phyloP scores from a whole-genome alignment of 2,888 invertebrate species.

The Pterostichus niger region DNA sequence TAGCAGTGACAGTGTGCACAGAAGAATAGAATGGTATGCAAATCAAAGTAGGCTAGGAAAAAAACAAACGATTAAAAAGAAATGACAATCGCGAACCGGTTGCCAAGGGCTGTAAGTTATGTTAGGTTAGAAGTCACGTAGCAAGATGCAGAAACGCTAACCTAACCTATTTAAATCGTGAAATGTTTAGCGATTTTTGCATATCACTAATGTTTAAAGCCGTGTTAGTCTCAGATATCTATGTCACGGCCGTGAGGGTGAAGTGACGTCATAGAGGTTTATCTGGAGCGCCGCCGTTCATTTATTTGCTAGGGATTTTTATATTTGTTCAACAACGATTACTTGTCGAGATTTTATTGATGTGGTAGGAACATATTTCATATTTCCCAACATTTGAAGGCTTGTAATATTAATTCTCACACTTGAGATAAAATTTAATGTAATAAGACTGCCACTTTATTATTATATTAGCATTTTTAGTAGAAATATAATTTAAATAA shows the following conservation, averaged over 20 bases:
- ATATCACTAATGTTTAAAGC: conserved; percentile 26
- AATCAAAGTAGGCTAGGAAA: conserved; percentile 20
- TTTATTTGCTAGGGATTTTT: conserved; percentile 56
- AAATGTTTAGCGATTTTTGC: conserved; percentile 9
- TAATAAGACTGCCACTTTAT: no score
- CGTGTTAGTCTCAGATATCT: conserved; percentile 17
- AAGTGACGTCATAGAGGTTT: conserved; percentile 33
- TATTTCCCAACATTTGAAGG: conserved; percentile 41
- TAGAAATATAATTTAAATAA: neutral
- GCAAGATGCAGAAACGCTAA: neutral
- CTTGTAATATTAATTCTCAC: conserved; percentile 8
- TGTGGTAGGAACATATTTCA: conserved; percentile 17
- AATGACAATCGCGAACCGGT: conserved; percentile 56
- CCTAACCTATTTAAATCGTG: conserved; percentile 35
- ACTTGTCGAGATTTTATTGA: conserved; percentile 32
- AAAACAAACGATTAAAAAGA: conserved; percentile 5
- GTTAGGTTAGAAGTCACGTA: conserved; percentile 1
- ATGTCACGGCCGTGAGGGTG: conserved; percentile 55
- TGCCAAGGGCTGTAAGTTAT: conserved; percentile 40
- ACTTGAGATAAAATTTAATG: conserved; percentile 16
- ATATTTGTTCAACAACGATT: conserved; percentile 1
- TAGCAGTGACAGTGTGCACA: neutral
- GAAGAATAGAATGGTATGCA: conserved; percentile 27
- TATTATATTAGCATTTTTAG: neutral
- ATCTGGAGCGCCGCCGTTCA: conserved; percentile 37